Conservation (phyloP, 2,797 vertebrate genomes). For the Sparus aurata region DNA sequence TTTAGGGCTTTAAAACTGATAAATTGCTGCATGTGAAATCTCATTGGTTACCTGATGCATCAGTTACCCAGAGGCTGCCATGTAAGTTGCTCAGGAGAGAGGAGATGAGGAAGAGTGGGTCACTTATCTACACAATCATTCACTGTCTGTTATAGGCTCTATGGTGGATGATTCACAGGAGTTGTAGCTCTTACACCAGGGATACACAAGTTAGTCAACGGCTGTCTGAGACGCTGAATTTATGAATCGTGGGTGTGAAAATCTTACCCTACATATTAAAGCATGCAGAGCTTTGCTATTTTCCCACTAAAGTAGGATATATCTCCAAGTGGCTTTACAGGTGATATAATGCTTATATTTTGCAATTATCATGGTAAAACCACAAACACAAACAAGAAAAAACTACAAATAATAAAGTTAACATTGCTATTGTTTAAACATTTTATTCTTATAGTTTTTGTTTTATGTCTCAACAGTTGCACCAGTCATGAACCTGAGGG, state of each 20-base stretch:
- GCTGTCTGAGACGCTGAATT: not conserved
- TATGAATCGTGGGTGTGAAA: not conserved
- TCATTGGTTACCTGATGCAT: no score
- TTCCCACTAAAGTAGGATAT: not conserved
- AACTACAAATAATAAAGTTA: not conserved
- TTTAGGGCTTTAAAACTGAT: no score
- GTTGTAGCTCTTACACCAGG: not conserved
- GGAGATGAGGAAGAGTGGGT: no score
- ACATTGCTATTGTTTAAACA: not conserved
- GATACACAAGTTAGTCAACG: not conserved
- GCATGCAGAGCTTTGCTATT: not conserved
- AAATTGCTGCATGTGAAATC: no score
- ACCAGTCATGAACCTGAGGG: constrained; percentile 90
- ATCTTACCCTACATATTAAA: not conserved
- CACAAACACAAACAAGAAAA: no score
- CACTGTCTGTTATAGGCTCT: no score
- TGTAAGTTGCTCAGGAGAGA: no score
- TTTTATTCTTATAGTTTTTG: not conserved
- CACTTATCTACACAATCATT: no score
- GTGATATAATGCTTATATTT: no score
- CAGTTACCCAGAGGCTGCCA: no score
- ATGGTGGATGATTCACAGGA: not conserved
- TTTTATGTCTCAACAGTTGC: constrained; percentile 86
- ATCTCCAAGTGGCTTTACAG: not conserved
- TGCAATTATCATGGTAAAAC: not conserved